These are phyloP conservation scores for Cotesia vestalis DNA, from an alignment of 1,140 invertebrate genomes.

Conservation along the genomic window DNA sequence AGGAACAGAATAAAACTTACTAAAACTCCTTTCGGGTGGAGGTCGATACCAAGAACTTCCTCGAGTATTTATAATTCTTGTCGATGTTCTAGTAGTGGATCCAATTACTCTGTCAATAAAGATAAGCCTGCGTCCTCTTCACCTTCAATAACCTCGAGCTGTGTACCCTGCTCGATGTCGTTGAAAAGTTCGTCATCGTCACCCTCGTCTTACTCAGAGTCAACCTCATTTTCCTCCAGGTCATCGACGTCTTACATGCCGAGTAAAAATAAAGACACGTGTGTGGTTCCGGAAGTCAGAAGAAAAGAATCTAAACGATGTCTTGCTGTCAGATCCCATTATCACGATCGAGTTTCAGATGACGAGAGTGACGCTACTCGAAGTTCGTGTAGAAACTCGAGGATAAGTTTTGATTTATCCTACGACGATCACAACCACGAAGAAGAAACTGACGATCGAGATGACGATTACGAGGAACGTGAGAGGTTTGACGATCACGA, in stretches of 20 bases:
- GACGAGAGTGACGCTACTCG: slow-evolving; percentile 10
- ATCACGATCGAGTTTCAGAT: slow-evolving; percentile 4
- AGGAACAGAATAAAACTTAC: slow-evolving; percentile 82
- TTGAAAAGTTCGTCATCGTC: slow-evolving; percentile 6
- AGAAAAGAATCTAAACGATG: slow-evolving; percentile 2
- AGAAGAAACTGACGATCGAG: slow-evolving; percentile 24
- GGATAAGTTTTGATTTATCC: slow-evolving; percentile 14
- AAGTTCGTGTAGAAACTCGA: slow-evolving; percentile 17
- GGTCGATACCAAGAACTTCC: slow-evolving; percentile 79
- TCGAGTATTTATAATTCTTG: slow-evolving; percentile 65
- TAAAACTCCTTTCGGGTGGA: slow-evolving; percentile 81
- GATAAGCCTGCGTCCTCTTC: slow-evolving; percentile 5
- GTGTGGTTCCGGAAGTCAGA: neutral
- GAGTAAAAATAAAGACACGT: neutral
- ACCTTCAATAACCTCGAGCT: slow-evolving; percentile 18
- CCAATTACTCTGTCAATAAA: slow-evolving; percentile 29
- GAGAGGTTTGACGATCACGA: slow-evolving; percentile 37
- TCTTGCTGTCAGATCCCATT: neutral
- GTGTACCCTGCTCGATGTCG: slow-evolving; percentile 9
- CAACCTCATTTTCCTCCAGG: slow-evolving; percentile 10
- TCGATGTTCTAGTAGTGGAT: slow-evolving; percentile 41
- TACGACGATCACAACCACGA: slow-evolving; percentile 15
- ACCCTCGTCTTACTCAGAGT: slow-evolving; percentile 8
- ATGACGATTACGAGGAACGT: slow-evolving; percentile 42
- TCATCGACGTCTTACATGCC: neutral